Conservation (phyloP, 2,797 vertebrate genomes). For the Chlorospingus semifuscus region DNA sequence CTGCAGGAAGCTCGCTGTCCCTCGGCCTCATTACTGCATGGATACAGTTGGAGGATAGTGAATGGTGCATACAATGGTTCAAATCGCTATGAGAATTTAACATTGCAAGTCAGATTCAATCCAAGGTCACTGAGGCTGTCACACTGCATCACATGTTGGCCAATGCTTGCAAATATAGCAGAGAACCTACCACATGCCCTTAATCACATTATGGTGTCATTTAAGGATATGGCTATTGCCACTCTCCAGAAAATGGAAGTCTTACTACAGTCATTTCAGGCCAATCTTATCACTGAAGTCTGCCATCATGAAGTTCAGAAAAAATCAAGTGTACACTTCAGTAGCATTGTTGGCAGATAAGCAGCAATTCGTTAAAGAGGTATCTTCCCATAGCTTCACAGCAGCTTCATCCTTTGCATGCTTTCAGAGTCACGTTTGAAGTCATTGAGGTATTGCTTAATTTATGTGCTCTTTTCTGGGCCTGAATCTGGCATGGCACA, state of each 20-base stretch:
- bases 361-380: not conserved
- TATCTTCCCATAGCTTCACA: not conserved
- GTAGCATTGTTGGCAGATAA: not conserved
- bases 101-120: not conserved
- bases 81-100: not conserved
- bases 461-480: not conserved
- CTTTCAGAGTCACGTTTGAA: not conserved
- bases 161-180: not conserved
- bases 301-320: not conserved
- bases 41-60: not conserved
- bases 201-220: not conserved
- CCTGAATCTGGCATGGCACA: not conserved
- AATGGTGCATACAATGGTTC: accelerated
- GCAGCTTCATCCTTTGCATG: not conserved
- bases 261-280: not conserved
- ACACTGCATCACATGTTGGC: not conserved
- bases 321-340: not conserved
- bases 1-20: not conserved
- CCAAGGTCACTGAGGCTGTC: not conserved
- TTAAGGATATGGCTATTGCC: not conserved
- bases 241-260: not conserved
- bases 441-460: not conserved
- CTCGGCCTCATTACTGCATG: not conserved
- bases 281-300: not conserved
- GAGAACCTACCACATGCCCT: not conserved